Evolutionary conservation across 2,113 vertebrate genomes (phyloP), one percentile per base, ranked within the genome.

Genomic region (Lasiurus borealis): DNA sequence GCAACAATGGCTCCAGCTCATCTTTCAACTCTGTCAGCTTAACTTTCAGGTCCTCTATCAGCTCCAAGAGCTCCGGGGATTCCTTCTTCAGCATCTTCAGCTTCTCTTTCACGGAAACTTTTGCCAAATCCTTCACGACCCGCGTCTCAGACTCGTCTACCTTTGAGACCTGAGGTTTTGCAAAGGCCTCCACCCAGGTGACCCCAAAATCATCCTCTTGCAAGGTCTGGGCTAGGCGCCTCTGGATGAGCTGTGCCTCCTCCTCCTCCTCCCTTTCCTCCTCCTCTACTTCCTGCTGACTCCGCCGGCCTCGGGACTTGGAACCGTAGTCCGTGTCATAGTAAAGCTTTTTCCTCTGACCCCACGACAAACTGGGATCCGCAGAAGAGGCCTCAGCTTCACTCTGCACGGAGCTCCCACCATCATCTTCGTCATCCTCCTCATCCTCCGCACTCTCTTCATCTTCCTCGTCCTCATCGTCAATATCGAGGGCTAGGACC

Each of bases 171-270:
- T 77, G 75, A 77, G 97, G 97, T 19, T 99, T 98, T 40, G 98
- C 94, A 95, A 99, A 98, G 8, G 99, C 99, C 98, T 99, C 98
- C 21, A 99, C 98, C 93, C 99, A 97, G 86, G 98, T 98, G 48
- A 99, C 97, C 89, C 99, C 99, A 3, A 99, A 99, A 95, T 99
- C 99, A 11, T 99, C 99, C 88, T 99, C 99, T 3, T 98, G 98
- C 69, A 99, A 97, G 94, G 98, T 98, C 50, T 98, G 98, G 40
- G 98, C 98, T 84, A 99, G 96, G 50, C 99, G 98, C 19, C 96
- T 99, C 97, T 99, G 99, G 97, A 99, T 99, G 54, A 98, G 98
- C 90, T 99, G 99, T 6, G 99, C 99, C 81, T 99, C 99, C 90
- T 99, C 98, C 91, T 99, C 99, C 88, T 99, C 99, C 80, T 99